phyloP scores from a whole-genome alignment of 2,113 vertebrate species.

The Rattus rattus region DNA sequence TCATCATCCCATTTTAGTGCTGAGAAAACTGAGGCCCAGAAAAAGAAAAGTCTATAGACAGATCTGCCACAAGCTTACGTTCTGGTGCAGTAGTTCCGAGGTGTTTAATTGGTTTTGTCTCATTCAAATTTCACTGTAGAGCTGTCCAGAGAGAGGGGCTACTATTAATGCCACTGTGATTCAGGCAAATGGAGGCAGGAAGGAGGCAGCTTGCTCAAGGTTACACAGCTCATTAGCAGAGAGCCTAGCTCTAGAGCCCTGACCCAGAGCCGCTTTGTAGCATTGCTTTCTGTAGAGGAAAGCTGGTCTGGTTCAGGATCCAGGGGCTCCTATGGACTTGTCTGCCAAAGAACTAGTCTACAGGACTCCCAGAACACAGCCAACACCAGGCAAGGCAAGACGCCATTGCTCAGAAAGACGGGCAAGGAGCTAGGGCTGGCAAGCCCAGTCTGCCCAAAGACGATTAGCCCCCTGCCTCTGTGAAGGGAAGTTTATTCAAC shows the following conservation, averaged over 20 bases:
- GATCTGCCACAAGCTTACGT: neutral
- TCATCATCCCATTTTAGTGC: neutral
- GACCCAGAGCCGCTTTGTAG: neutral
- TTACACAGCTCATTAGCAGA: neutral
- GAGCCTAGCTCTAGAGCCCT: neutral
- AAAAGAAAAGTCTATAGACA: neutral
- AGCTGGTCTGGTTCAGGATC: neutral
- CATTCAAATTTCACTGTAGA: neutral
- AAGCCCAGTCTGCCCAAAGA: neutral
- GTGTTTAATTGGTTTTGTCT: fast-evolving
- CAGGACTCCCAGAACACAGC: slow-evolving; percentile 51
- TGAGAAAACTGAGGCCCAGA: neutral
- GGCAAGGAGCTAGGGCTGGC: neutral
- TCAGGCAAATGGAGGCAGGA: slow-evolving; percentile 48
- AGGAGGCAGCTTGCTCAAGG: neutral
- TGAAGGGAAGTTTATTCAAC: slow-evolving; percentile 60
- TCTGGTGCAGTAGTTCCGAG: fast-evolving
- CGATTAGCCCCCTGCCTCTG: slow-evolving; percentile 59
- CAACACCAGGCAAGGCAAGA: neutral
- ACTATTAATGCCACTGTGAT: neutral
- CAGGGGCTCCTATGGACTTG: neutral
- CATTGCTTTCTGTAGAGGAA: neutral
- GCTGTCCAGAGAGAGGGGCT: neutral
- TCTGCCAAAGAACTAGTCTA: neutral
- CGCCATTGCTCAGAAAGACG: neutral